Evolutionary conservation across 37 sponge, comb jelly and placozoan species (phyloP), one percentile per base, ranked within the genome.

Genomic region (Aplysina aerophoba): DNA sequence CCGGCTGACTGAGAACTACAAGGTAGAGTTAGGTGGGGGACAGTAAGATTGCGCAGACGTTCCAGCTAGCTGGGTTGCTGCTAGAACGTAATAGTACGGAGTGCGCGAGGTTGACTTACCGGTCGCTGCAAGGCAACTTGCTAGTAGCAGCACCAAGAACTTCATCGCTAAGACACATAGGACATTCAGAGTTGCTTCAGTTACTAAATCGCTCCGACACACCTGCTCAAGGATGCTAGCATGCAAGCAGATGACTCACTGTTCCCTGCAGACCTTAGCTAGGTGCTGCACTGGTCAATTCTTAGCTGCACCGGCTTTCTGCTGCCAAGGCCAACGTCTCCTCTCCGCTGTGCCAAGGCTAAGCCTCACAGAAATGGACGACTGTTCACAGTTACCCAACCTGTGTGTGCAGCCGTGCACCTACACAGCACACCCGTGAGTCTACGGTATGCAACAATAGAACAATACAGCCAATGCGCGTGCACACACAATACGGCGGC

Each of bases 331-430:
- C 78, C 37, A 75, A 75, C 37, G 78, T 13, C 41, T 27, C 12
- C 78, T 40, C 54, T 75, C 54, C 78, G 78, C 33, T 44, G 54
- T 75, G 53, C 22, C 78, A 13, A 75, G 53, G 78, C 53, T 22
- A 41, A 62, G 28, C 25, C 31, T 40, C 78, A 75, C 78, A 75
- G 78, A 75, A 75, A 75, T 75, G 78, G 78, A 75, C 25, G 78
- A 28, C 64, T 28, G 28, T 62, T 27, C 4, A 3, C 50, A 44
- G 50, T 44, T 44, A 44, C 50, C 50, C 50, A 44, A 44, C 50
- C 50, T 44, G 6, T 44, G 50, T 44, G 50, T 44, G 50, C 50
- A 44, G 50, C 50, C 50, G 3, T 44, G 8, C 50, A 44, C 50
- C 50, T 44, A 44, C 50, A 44, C 50, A 44, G 50, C 50, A 44